Conservation (phyloP, 2,113 vertebrate species). For the Chaetorhynchus papuensis region DNA sequence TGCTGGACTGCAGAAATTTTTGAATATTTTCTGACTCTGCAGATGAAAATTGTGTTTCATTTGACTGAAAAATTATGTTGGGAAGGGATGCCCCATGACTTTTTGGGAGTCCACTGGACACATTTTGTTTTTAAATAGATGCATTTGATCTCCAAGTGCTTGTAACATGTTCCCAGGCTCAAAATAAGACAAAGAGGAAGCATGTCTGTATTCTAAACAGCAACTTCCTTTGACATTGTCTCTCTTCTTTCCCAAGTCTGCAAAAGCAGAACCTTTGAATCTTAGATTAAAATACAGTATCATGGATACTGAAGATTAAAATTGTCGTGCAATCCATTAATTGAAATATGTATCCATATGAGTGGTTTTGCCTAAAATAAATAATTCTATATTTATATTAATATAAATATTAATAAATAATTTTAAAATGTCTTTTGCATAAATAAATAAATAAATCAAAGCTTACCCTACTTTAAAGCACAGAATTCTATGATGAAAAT, state of each 20-base stretch:
- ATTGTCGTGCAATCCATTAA: not conserved
- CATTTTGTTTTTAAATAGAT: not conserved
- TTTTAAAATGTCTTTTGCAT: not conserved
- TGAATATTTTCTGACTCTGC: not conserved
- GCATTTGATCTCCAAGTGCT: not conserved
- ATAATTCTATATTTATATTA: not conserved
- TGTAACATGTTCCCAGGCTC: not conserved
- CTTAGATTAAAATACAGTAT: not conserved
- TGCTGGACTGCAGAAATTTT: not conserved
- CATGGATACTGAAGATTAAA: not conserved
- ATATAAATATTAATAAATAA: not conserved
- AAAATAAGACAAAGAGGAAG: conserved; percentile 21
- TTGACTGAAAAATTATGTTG: not conserved
- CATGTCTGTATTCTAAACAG: not conserved
- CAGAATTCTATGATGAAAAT: not conserved
- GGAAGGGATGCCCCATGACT: not conserved
- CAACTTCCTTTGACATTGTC: not conserved
- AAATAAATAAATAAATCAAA: not conserved
- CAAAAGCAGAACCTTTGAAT: not conserved
- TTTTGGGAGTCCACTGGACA: not conserved
- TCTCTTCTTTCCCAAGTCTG: not conserved
- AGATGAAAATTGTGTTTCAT: not conserved
- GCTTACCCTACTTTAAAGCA: not conserved
- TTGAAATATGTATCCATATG: not conserved
- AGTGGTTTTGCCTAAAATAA: not conserved